Evolutionary conservation across 2,888 invertebrate species (phyloP), one percentile per base, ranked within the genome.

Genomic region (Drosophila melanosoma): DNA sequence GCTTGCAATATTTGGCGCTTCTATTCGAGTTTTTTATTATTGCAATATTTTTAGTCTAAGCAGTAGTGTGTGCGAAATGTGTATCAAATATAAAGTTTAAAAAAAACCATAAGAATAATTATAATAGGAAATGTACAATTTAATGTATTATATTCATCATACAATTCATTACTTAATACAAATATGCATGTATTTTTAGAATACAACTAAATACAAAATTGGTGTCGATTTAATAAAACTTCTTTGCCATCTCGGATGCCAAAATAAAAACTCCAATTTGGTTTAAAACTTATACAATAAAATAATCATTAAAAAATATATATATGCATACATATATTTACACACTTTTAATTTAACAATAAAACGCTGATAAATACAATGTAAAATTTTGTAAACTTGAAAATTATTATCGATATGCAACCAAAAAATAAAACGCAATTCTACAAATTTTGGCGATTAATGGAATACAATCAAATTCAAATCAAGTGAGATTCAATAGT

Each of bases 1-100:
- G 73, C 52, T 73, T 89, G 90, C 88, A 89, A 88, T 88, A 80
- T 88, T 89, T 89, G 88, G 90, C 88, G 77, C 66, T 78, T 74
- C 29, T 64, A 59, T 65, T 77, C 57, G 52, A 62, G 29, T 68
- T 68, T 74, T 68, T 68, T 71, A 56, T 58, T 74, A 58, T 59
- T 65, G 52, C 57, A 62, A 26, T 61, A 17, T 61, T 68, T 70
- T 38, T 75, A 58, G 56, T 54, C 45, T 36, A 58, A 74, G 58
- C 51, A 51, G 68, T 68, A 35, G 64, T 66, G 63, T 70, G 69
- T 65, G 68, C 59, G 48, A 67, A 64, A 36, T 65, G 36, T 69
- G 61, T 54, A 38, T 53, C 36, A 63, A 65, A 65, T 45, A 59
- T 38, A 58, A 40, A 64, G 48, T 62, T 61, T 66, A 29, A 1